Evolutionary conservation across 2,797 vertebrate species (phyloP).

Genomic region (Anguilla marmorata): DNA sequence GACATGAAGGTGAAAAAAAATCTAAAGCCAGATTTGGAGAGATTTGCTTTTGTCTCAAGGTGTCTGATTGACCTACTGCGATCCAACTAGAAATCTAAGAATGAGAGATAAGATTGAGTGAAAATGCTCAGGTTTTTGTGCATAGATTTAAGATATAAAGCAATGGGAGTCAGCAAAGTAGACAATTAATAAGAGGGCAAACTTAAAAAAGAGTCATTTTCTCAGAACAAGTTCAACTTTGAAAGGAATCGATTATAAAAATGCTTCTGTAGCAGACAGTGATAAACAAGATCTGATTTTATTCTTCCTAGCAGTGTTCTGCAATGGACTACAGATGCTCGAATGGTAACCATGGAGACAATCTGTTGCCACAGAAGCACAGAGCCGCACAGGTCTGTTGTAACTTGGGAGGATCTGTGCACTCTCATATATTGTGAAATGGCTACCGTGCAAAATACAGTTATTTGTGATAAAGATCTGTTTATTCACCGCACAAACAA

Average conservation of each 20-base stretch:
- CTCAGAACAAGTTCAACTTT: background rate
- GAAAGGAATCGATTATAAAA: background rate
- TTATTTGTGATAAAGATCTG: background rate
- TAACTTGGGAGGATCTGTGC: background rate
- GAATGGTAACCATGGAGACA: constrained; percentile 34
- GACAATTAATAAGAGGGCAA: background rate
- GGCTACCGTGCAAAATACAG: background rate
- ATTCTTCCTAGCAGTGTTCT: constrained; percentile 12
- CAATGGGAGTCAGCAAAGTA: background rate
- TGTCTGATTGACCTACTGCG: background rate
- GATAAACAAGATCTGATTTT: background rate
- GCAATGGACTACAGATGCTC: background rate
- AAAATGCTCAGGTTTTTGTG: background rate
- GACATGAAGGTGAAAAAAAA: background rate
- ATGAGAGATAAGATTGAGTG: background rate
- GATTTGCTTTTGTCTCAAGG: background rate
- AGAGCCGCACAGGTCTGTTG: background rate
- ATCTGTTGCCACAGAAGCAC: constrained; percentile 16
- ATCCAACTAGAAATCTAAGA: background rate
- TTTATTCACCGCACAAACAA: background rate
- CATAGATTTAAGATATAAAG: background rate
- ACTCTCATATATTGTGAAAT: background rate
- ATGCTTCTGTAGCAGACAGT: background rate
- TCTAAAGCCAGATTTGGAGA: background rate
- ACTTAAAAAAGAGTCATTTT: background rate